Evolutionary conservation across 23 tunicate genomes (phyloP).

Genomic region (Phallusia fumigata): DNA sequence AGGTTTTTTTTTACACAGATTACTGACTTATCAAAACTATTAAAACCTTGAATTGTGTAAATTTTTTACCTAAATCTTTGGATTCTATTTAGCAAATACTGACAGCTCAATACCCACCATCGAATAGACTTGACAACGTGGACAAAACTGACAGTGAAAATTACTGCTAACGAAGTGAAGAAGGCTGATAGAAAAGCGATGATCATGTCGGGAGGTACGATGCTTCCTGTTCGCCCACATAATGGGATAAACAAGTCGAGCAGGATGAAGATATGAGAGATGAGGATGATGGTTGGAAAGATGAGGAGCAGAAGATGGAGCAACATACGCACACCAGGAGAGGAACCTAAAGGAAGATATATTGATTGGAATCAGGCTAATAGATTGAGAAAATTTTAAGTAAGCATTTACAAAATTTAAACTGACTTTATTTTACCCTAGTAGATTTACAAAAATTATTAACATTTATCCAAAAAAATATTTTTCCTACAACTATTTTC

Average conservation of each 20-base stretch:
- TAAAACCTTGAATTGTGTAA: no score
- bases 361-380: no score
- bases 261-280: slow-evolving; percentile 32
- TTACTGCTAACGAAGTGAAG: background rate
- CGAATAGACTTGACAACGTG: slow-evolving; percentile 44
- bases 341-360: background rate
- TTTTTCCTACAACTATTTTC: no score
- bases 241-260: slow-evolving; percentile 73
- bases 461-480: no score
- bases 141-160: slow-evolving; percentile 16
- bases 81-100: no score
- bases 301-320: slow-evolving; percentile 2
- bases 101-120: slow-evolving; percentile 30
- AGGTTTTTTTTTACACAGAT: no score
- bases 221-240: slow-evolving; percentile 66
- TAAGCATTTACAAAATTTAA: background rate
- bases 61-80: no score
- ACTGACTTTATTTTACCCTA: background rate
- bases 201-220: slow-evolving; percentile 69
- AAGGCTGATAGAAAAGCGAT: slow-evolving; percentile 41
- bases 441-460: background rate
- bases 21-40: no score
- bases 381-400: background rate
- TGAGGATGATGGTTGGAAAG: slow-evolving; percentile 20
- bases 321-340: background rate